A percentile compares a stretch with the other conserved stretches of the same genome.
Evolutionary conservation across 2,113 vertebrate species (phyloP).

Genomic region (Erythrolamprus reginae): DNA sequence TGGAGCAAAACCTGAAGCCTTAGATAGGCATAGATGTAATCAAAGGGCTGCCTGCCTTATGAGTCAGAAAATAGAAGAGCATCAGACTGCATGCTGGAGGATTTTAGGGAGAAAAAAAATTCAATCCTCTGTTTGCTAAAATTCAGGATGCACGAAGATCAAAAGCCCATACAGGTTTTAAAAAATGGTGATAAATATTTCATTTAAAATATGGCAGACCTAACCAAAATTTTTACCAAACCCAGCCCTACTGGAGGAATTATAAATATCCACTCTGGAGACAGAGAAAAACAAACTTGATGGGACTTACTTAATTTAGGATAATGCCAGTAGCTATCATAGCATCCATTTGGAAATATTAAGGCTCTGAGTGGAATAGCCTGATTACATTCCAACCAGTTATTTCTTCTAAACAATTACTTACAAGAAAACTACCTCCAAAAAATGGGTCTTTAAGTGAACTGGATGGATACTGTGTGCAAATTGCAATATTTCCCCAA

Average conservation of each 20-base stretch:
- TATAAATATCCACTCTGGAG: not conserved
- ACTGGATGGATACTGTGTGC: not conserved
- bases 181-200: not conserved
- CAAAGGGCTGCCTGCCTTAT: not conserved
- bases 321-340: not conserved
- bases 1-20: not conserved
- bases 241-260: not conserved
- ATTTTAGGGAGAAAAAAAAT: not conserved
- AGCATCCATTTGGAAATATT: not conserved
- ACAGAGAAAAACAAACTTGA: not conserved
- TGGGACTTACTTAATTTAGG: not conserved
- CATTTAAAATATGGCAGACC: not conserved
- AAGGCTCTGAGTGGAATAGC: not conserved
- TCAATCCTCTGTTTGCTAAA: not conserved
- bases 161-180: not conserved
- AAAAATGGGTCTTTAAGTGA: not conserved
- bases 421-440: not conserved
- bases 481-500: not conserved
- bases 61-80: not conserved
- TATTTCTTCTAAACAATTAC: not conserved
- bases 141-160: not conserved
- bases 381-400: not conserved
- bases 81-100: not conserved
- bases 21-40: not conserved
- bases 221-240: not conserved